A percentile compares a stretch with the other conserved stretches of the same genome.
These are phyloP conservation scores for cattle (Bos taurus) DNA, from an alignment of 2,113 vertebrate species.

Conservation along the genomic window ARS-UCD2.0 NC_037331.1:47976001-47976500, in stretches of 20 bases:
- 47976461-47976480: background rate
- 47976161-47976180: too few relatives aligned
- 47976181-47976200: too few relatives aligned
- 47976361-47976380: background rate
- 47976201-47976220: too few relatives aligned
- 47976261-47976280: background rate
- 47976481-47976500: background rate
- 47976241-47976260: too few relatives aligned
- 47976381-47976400: background rate
- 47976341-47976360: background rate
- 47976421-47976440: background rate
- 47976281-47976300: background rate
- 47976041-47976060: too few relatives aligned
- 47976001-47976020: background rate
- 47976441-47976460: background rate
- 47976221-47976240: too few relatives aligned
- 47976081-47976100: too few relatives aligned
- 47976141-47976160: too few relatives aligned
- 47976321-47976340: background rate
- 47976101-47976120: too few relatives aligned
- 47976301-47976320: background rate
- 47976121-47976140: too few relatives aligned
- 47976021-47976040: too few relatives aligned
- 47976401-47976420: background rate
- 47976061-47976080: too few relatives aligned